These are phyloP conservation scores for Cheilosia vulpina DNA, from an alignment of 2,888 invertebrate species.

Conservation along the genomic window DNA sequence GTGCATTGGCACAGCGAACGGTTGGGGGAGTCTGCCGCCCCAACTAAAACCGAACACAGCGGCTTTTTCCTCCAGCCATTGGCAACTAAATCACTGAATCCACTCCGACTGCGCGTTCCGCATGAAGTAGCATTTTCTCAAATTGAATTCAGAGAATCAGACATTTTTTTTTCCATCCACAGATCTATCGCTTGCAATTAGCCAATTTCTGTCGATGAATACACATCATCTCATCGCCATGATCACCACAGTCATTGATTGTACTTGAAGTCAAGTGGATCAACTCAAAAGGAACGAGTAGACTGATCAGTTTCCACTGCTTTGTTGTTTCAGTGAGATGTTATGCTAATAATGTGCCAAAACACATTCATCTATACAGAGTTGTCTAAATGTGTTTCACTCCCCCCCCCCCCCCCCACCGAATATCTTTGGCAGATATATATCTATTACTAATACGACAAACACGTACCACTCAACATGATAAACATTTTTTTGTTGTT, in stretches of 20 bases:
- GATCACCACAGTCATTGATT: slow-evolving; percentile 57
- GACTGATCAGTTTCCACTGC: slow-evolving; percentile 62
- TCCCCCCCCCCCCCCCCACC: neutral
- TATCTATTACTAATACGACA: slow-evolving; percentile 39
- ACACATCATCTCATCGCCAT: slow-evolving; percentile 35
- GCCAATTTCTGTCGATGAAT: slow-evolving; percentile 46
- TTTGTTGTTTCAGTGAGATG: slow-evolving; percentile 21
- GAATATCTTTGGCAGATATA: slow-evolving; percentile 35
- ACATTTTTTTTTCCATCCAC: neutral
- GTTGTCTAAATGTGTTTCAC: slow-evolving; percentile 34
- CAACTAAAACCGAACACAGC: neutral
- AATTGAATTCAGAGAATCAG: slow-evolving; percentile 34
- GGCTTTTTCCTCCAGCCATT: slow-evolving; percentile 41
- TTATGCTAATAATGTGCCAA: slow-evolving; percentile 71
- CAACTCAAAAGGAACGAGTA: slow-evolving; percentile 20
- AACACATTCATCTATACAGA: slow-evolving; percentile 22
- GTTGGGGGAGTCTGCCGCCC: slow-evolving; percentile 23
- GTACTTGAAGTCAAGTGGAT: slow-evolving; percentile 70
- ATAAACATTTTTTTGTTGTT: slow-evolving; percentile 4
- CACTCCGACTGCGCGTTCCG: slow-evolving; percentile 12
- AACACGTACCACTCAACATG: slow-evolving; percentile 63
- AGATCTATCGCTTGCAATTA: slow-evolving; percentile 40
- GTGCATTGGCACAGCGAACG: slow-evolving; percentile 10
- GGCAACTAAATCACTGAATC: slow-evolving; percentile 37
- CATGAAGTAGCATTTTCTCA: slow-evolving; percentile 28